Conservation (phyloP, 2,888 invertebrate genomes). For the Eurytoma californica region DNA sequence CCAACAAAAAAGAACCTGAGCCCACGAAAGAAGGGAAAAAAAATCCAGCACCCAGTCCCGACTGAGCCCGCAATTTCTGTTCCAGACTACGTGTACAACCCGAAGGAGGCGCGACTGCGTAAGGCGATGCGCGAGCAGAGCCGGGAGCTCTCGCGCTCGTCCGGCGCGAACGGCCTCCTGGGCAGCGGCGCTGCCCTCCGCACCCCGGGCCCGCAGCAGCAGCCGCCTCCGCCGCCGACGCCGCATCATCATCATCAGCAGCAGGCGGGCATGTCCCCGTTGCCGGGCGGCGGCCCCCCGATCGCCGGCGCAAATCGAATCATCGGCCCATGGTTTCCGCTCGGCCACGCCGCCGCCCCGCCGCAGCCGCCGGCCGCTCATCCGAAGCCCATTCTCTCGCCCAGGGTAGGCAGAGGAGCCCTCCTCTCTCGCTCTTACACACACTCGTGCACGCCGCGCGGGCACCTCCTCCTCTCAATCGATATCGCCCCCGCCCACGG, state of each 20-base stretch:
- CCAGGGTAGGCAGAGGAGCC: constrained; percentile 62
- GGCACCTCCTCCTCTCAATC: neutral
- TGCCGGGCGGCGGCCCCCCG: constrained; percentile 53
- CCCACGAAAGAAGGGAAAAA: neutral
- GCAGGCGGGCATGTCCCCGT: constrained; percentile 58
- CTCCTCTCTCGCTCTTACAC: constrained; percentile 16
- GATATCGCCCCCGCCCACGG: neutral
- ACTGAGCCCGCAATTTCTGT: constrained; percentile 20
- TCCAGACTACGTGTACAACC: constrained; percentile 81
- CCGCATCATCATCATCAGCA: constrained; percentile 44
- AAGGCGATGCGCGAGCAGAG: constrained; percentile 78
- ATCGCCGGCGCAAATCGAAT: constrained; percentile 62
- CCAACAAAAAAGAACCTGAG: too few relatives aligned
- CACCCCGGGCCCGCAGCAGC: constrained; percentile 21
- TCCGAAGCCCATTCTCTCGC: constrained; percentile 67
- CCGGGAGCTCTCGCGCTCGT: constrained; percentile 68
- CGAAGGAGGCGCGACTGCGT: constrained; percentile 79
- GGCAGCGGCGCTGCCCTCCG: constrained; percentile 22
- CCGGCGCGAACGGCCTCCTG: neutral
- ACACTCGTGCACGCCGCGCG: neutral
- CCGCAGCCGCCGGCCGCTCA: constrained; percentile 60
- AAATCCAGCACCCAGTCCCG: neutral
- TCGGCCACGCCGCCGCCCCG: constrained; percentile 59
- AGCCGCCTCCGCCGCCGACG: constrained; percentile 27
- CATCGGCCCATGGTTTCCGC: constrained; percentile 69